Conservation (phyloP, 1,140 invertebrate genomes). For the Philotrypesis tridentata region DNA sequence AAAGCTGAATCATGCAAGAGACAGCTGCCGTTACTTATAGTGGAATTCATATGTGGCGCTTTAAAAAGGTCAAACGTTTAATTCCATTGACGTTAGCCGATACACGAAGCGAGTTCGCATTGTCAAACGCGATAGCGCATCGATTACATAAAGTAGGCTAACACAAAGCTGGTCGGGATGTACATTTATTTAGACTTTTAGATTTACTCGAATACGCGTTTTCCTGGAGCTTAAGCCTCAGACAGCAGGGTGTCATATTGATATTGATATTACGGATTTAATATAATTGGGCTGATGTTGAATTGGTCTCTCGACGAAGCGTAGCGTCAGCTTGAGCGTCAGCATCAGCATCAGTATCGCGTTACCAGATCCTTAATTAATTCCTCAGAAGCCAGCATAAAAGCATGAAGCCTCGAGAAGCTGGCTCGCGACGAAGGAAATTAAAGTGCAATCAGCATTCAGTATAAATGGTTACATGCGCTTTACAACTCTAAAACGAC, state of each 20-base stretch:
- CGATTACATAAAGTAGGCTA: neutral
- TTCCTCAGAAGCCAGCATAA: neutral
- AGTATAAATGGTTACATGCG: conserved; percentile 27
- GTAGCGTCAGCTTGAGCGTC: too few relatives aligned
- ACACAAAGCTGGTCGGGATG: neutral
- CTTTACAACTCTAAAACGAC: conserved; percentile 4
- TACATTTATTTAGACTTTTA: conserved; percentile 1
- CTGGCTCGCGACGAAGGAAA: neutral
- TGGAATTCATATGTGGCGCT: neutral
- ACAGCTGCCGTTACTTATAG: too few relatives aligned
- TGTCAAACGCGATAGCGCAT: neutral
- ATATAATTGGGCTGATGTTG: neutral
- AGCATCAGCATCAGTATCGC: neutral
- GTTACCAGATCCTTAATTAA: neutral
- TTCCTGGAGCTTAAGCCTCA: too few relatives aligned
- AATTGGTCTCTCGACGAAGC: too few relatives aligned
- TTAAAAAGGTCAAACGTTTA: neutral
- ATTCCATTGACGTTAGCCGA: neutral
- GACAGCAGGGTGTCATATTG: too few relatives aligned
- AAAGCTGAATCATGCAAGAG: neutral
- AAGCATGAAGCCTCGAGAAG: neutral
- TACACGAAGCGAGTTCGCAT: neutral
- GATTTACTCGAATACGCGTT: neutral
- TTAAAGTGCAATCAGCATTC: conserved; percentile 17
- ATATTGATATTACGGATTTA: neutral